Base-by-base conservation (phyloP, 2,797 vertebrate species). In the Ceryle rudis region DNA sequence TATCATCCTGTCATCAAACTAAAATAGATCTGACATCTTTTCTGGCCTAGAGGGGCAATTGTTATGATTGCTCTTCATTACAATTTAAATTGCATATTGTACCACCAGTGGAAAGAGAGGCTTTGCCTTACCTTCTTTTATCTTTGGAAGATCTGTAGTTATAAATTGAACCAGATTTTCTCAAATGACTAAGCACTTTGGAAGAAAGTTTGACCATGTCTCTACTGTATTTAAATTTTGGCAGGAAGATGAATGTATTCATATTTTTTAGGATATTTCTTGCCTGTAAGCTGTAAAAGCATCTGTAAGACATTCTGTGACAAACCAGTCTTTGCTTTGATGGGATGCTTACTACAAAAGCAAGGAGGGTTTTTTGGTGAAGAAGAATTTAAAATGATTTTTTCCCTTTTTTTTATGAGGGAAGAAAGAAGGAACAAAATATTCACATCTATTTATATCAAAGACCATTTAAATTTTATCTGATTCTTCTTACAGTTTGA, bases 401-500 rank as follows among this genome's bases (percentile, higher is more conserved):
- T 55, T 10, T 7, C 73, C 46, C 65, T 7, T 8, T 28, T 79
- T 81, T 84, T 55, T 35, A 58, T 54, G 52, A 83, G 19, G 19
- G 41, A 71, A 90, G 44, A 81, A 81, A 75, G 60, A 12, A 67
- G 10, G 47, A 41, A 86, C 54, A 21, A 83, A 94, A 94, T 81
- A 77, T 17, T 75, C 19, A 35, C 46, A 41, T 75, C 74, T 90
- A 41, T 49, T 80, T 93, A 41, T 42, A 89, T 72, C 75, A 8
- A 49, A 9, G 16, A 62, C 47, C 37, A 82, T 74, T 57, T 71
- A 52, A 16, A 87, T 78, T 86, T 90, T 61, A 89, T 25, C 78
- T 90, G 75, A 74, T 77, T 85, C 47, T 94, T 92, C 28, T 62
- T 89, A 47, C 35, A 61, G 46, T 83, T 90, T 82, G 49, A 82